Percentiles rank a stretch among this genome's conserved stretches.
These are phyloP conservation scores for Tachina grossa DNA, from an alignment of 2,888 invertebrate genomes.

Conservation along the genomic window DNA sequence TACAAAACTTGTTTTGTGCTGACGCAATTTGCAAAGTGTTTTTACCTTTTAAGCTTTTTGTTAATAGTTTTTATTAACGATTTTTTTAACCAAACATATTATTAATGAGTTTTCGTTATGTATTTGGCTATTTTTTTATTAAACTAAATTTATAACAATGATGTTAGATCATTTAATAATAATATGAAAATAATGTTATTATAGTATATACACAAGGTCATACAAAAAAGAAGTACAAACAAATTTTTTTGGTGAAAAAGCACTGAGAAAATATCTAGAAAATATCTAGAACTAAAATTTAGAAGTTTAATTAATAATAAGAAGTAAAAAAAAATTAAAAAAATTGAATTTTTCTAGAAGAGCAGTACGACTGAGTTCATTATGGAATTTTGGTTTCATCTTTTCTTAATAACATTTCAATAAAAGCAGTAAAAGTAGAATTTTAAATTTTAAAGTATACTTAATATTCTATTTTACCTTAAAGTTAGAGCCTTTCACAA, in stretches of 20 bases:
- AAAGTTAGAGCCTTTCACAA: no score
- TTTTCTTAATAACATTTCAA: no score
- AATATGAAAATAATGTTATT: not conserved
- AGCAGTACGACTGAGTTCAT: no score
- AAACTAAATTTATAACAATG: slow-evolving; percentile 2
- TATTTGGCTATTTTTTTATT: not conserved
- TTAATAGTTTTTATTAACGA: slow-evolving; percentile 9
- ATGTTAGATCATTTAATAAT: slow-evolving; percentile 19
- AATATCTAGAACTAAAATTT: no score
- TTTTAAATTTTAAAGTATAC: no score
- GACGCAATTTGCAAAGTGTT: slow-evolving; percentile 45
- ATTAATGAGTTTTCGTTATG: slow-evolving; percentile 24
- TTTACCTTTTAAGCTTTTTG: slow-evolving; percentile 5
- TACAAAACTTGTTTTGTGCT: slow-evolving; percentile 16
- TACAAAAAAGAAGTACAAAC: not conserved
- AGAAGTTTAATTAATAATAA: no score
- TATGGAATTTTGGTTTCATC: no score
- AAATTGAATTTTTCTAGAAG: no score
- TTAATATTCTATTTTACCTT: no score
- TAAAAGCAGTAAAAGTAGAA: no score
- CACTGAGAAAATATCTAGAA: no score
- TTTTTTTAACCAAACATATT: slow-evolving; percentile 9
- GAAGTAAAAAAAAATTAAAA: no score
- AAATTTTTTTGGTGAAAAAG: not conserved
- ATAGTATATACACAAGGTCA: slow-evolving; percentile 1